Evolutionary conservation across 2,888 invertebrate genomes (phyloP), one percentile per base, ranked within the genome.

Genomic region (Pterostichus madidus): DNA sequence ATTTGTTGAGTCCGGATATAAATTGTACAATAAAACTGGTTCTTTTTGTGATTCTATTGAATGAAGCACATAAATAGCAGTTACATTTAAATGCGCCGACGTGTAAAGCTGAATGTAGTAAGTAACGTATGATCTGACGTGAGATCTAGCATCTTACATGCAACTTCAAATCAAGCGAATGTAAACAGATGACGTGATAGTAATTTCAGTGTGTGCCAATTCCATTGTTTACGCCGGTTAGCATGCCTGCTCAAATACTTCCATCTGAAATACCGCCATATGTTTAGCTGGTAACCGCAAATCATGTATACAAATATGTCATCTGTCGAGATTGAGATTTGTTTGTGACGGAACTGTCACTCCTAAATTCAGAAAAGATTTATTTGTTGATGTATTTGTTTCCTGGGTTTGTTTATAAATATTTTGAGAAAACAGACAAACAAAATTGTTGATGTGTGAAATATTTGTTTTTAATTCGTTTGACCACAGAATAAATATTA

Each of bases 181-280:
- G 64, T 64, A 71, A 71, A 71, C 68, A 71, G 44, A 71, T 71
- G 68, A 71, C 68, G 68, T 71, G 68, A 71, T 71, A 71, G 17
- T 71, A 71, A 71, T 71, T 44, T 71, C 39, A 64, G 32, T 39
- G 44, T 71, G 68, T 71, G 68, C 68, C 68, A 71, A 44, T 71
- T 71, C 46, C 17, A 71, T 71, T 71, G 68, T 71, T 71, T 71
- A 71, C 68, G 44, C 10, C 39, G 10, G 44, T 44, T 71, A 44
- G 68, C 68, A 71, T 71, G 68, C 68, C 17, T 44, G 17, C 68
- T 39, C 68, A 44, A 39, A 39, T 44, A 44, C 56, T 56, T 56
- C 39, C 56, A 56, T 15, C 56, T 56, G 5, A 56, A 56, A 56
- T 56, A 15, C 44, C 39, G 68, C 68, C 68, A 64, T 71, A 71